Evolutionary conservation across 2,888 invertebrate genomes (phyloP), one percentile per base, ranked within the genome.

Genomic region (Pasiphila rectangulata): DNA sequence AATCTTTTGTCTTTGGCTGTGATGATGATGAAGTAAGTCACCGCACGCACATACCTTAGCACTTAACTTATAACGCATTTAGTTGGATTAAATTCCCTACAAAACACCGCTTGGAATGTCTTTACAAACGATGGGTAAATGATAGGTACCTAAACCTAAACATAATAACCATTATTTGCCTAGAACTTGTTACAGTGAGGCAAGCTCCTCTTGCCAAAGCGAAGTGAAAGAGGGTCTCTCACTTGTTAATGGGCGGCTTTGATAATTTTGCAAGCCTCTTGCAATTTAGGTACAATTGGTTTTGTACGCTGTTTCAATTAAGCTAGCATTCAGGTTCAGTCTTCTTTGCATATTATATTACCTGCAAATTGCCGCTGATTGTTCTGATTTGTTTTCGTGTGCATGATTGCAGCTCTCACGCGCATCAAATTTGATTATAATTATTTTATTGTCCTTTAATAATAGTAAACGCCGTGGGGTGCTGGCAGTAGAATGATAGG

Each of bases 171-270:
- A 57, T 57, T 29, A 57, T 57, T 54, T 50, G 16, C 37, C 20
- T 35, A 43, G 37, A 41, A 41, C 43, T 39, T 21, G 43, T 43
- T 46, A 53, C 42, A 48, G 43, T 54, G 42, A 40, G 24, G 51
- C 51, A 57, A 50, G 43, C 19, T 36, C 6, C 16, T 46, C 56
- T 56, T 54, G 47, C 44, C 41, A 47, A 45, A 54, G 40, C 36
- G 9, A 36, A 54, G 54, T 46, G 57, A 57, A 52, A 57, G 54
- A 52, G 10, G 19, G 45, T 51, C 56, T 57, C 56, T 57, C 47
- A 53, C 56, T 51, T 38, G 16, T 37, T 35, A 46, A 48, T 47
- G 38, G 37, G 48, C 37, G 49, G 49, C 49, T 54, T 55, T 49
- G 32, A 51, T 46, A 24, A 51, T 54, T 49, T 49, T 46, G 46